Base-by-base conservation (phyloP, 1,140 invertebrate species). In the Macrobrachium rosenbergii region DNA sequence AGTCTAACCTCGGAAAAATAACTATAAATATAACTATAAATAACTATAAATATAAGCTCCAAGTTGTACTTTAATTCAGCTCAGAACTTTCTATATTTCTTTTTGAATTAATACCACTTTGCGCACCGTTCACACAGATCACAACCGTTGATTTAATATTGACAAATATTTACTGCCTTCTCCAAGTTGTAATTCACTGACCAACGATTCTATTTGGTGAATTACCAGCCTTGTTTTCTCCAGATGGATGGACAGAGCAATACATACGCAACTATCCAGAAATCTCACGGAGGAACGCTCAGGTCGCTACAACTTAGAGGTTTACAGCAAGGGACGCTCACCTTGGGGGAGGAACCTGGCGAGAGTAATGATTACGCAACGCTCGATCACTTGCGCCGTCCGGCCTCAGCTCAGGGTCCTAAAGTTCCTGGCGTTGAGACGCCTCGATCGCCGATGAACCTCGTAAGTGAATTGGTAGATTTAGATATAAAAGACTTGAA, bases 221-320 rank as follows among this genome's bases (percentile, higher is more conserved):
- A 3, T 83, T 14, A n/a, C 83, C 62, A 52, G 16, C 81, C 58
- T 10, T 89, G n/a, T 28, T 52, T 45, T 67, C 21, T 82, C 14
- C 83, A 90, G 89, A 10, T 88, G 64, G 91, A 91, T 60, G 83
- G 89, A 12, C 90, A 91, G 76, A 91, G 90, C 91, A 97, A 97
- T 91, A 96, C 96, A 52, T 97, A 97, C 92, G 96, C 96, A 16
- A 97, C 96, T 43, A 97, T 97, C 90, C 95, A 96, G 90, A 95
- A 95, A 91, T 94, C 95, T 79, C 92, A 93, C 88, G 90, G 92
- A 64, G 91, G 93, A 86, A 92, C 75, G 92, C 92, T 73, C 90
- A 92, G 12, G 92, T 93, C 88, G 91, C 90, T 91, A 91, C 88
- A 90, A 92, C 81, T 90, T 11, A 52, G 89, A 12, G 63, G 69